Evolutionary conservation across 2,797 vertebrate genomes (phyloP).

Genomic region (Crocodylus rhombifer): DNA sequence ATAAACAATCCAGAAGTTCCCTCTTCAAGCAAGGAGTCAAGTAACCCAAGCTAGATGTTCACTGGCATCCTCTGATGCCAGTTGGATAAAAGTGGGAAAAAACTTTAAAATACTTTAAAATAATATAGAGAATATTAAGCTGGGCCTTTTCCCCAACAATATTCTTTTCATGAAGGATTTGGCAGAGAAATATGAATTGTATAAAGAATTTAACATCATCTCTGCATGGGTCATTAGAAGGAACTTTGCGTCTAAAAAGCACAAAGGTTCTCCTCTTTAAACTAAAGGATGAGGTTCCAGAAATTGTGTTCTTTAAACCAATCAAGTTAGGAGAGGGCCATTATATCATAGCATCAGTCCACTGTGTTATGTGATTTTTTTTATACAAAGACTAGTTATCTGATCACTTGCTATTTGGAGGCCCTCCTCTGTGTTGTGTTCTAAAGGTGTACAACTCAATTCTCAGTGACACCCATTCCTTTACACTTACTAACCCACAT

Average conservation of each 20-base stretch:
- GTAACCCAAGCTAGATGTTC: not conserved
- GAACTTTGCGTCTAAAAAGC: constrained; percentile 21
- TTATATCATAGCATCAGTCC: not conserved
- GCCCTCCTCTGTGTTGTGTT: not conserved
- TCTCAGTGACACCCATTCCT: not conserved
- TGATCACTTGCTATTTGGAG: not conserved
- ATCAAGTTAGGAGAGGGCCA: not conserved
- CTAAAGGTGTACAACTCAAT: not conserved
- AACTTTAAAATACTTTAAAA: constrained; percentile 21
- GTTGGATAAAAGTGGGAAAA: not conserved
- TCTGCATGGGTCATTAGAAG: not conserved
- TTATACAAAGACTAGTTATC: not conserved
- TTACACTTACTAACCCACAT: not conserved
- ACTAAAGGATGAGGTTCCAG: not conserved
- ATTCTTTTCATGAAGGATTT: constrained; percentile 19
- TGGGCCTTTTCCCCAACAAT: constrained; percentile 34
- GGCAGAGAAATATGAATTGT: not conserved
- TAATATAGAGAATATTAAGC: not conserved
- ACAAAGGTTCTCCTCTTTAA: not conserved
- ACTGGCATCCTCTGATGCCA: no score
- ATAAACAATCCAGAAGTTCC: not conserved
- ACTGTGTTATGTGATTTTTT: not conserved
- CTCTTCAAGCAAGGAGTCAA: not conserved
- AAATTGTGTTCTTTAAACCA: not conserved
- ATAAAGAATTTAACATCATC: constrained; percentile 14